Evolutionary conservation across 2,113 vertebrate genomes (phyloP).

Genomic region (Crypturellus undulatus): DNA sequence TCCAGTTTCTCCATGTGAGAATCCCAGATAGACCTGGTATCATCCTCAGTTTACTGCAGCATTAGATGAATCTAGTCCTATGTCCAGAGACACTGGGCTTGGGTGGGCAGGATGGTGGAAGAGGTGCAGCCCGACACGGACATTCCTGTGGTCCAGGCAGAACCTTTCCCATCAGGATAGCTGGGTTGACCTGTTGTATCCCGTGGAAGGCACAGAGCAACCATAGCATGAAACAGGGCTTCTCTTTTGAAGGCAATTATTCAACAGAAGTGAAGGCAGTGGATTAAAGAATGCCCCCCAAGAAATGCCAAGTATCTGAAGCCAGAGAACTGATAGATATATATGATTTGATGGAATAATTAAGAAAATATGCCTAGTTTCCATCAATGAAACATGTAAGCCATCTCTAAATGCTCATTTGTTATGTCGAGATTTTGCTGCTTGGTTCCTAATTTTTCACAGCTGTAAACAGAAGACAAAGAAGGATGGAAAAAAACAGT

Average conservation of each 20-base stretch:
- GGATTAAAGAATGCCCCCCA: conserved; percentile 22
- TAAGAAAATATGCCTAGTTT: conserved; percentile 56
- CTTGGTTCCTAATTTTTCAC: conserved; percentile 72
- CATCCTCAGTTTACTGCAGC: background rate
- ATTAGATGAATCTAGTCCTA: background rate
- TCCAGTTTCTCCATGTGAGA: background rate
- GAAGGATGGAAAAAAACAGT: background rate
- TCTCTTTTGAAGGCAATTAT: background rate
- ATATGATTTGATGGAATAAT: conserved; percentile 57
- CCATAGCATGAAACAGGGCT: background rate
- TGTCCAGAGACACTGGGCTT: background rate
- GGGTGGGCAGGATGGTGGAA: background rate
- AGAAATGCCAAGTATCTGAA: conserved; percentile 2
- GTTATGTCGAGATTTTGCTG: conserved; percentile 26
- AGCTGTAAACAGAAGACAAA: conserved; percentile 73
- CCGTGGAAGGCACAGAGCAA: background rate
- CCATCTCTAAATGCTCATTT: conserved; percentile 31
- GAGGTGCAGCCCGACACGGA: background rate
- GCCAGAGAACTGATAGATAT: background rate
- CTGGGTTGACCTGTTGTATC: background rate
- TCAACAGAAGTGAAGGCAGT: conserved; percentile 17
- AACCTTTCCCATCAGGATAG: background rate
- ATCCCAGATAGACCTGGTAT: background rate
- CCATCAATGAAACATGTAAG: conserved; percentile 43
- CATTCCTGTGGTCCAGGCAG: background rate